Percentiles rank a stretch among this genome's conserved stretches.
These are phyloP conservation scores for Euleptes europaea DNA, from an alignment of 2,113 vertebrate genomes.

Conservation along the genomic window DNA sequence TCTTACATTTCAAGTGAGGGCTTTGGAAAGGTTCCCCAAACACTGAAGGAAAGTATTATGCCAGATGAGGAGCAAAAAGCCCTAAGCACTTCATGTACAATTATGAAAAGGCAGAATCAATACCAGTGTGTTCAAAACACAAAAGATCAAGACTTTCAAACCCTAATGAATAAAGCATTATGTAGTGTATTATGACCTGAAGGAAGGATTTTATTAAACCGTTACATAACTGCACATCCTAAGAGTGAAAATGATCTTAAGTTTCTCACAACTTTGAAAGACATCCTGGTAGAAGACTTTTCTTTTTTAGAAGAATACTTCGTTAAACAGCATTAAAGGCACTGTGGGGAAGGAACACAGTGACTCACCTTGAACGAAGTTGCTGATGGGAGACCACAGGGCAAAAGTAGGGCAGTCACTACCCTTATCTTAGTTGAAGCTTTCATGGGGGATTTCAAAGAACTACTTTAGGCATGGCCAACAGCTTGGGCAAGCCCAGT, in stretches of 20 bases:
- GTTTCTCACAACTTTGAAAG: background rate
- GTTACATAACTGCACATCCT: slow-evolving; percentile 4
- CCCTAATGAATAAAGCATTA: slow-evolving; percentile 14
- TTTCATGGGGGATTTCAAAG: background rate
- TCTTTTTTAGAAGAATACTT: background rate
- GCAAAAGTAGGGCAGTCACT: background rate
- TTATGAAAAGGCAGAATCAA: background rate
- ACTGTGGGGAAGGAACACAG: background rate
- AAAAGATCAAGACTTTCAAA: background rate
- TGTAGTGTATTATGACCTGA: background rate
- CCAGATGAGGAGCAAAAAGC: slow-evolving; percentile 7
- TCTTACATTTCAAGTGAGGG: slow-evolving; percentile 14
- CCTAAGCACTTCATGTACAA: background rate
- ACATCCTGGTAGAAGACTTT: background rate
- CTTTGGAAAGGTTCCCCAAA: slow-evolving; percentile 32
- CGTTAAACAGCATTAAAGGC: background rate
- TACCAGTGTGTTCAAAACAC: background rate
- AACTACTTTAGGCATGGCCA: background rate
- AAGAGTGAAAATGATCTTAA: background rate
- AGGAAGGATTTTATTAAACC: background rate
- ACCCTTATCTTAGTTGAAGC: background rate
- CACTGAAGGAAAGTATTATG: background rate
- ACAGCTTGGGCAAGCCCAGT: background rate
- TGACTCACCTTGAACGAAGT: background rate
- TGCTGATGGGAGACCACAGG: background rate